These are phyloP conservation scores for Falco punctatus DNA, from an alignment of 2,113 vertebrate species.

Conservation along the genomic window DNA sequence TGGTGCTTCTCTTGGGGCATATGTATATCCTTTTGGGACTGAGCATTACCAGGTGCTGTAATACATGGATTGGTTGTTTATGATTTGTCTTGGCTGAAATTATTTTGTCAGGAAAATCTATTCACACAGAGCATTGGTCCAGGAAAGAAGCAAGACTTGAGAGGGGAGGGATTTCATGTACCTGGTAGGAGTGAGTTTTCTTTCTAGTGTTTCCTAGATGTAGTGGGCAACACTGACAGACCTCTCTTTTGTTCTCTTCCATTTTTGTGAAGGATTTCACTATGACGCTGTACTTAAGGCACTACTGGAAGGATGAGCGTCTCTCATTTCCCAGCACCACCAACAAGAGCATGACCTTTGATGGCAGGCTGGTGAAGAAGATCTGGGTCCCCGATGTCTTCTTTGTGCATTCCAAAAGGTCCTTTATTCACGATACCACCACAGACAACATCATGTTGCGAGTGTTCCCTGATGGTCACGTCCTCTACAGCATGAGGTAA, in stretches of 20 bases:
- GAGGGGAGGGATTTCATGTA: not conserved
- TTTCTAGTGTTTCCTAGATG: not conserved
- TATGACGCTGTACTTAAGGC: constrained; percentile 94
- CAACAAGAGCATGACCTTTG: constrained; percentile 97
- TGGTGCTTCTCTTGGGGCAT: not conserved
- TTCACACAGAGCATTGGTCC: not conserved
- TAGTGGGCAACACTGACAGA: not conserved
- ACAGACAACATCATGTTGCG: constrained; percentile 96
- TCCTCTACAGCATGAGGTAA: constrained; percentile 96
- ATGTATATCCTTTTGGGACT: not conserved
- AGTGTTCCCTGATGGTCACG: constrained; percentile 92
- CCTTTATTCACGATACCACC: constrained; percentile 93
- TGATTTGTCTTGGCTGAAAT: not conserved
- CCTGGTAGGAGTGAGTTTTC: not conserved
- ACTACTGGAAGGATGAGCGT: constrained; percentile 95
- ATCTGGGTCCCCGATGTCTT: constrained; percentile 98
- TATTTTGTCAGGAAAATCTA: not conserved
- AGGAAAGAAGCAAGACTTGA: not conserved
- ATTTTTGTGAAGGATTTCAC: constrained; percentile 87
- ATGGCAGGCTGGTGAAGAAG: constrained; percentile 91
- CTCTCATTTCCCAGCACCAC: constrained; percentile 88
- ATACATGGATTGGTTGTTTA: not conserved
- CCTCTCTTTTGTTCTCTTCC: not conserved
- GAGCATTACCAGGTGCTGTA: not conserved
- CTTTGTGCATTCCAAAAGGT: constrained; percentile 96